These are phyloP conservation scores for Hypsibius dujardini DNA, from an alignment of 1,140 invertebrate genomes.

Conservation along the genomic window DNA sequence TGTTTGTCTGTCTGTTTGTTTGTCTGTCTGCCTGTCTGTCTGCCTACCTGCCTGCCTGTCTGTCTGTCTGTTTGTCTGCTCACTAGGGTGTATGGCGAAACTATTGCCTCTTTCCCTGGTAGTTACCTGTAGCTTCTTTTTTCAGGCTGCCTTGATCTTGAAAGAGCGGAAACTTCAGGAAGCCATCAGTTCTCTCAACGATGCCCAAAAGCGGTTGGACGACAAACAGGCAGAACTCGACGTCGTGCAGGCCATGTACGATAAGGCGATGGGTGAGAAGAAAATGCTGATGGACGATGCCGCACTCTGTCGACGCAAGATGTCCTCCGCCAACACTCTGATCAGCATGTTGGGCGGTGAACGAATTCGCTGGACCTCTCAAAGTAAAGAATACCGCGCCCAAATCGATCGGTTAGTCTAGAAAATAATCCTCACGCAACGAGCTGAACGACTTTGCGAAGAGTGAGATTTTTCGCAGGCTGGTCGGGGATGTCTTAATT, in stretches of 20 bases:
- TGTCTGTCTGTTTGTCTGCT: too few species aligned
- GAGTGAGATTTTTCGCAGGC: slow-evolving; percentile 37
- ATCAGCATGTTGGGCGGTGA: slow-evolving; percentile 85
- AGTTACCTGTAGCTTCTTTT: too few species aligned
- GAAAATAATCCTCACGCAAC: too few species aligned
- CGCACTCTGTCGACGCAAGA: slow-evolving; percentile 74
- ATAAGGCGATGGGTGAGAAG: slow-evolving; percentile 75
- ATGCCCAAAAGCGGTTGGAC: slow-evolving; percentile 65
- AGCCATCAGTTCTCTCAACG: slow-evolving; percentile 73
- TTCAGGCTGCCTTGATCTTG: slow-evolving; percentile 47
- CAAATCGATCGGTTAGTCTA: slow-evolving; percentile 4
- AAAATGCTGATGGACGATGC: slow-evolving; percentile 73
- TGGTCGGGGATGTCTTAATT: slow-evolving; percentile 79
- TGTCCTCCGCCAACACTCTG: slow-evolving; percentile 78
- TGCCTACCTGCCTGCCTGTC: too few species aligned
- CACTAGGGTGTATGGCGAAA: too few species aligned
- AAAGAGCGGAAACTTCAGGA: slow-evolving; percentile 55
- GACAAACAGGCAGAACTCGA: slow-evolving; percentile 73
- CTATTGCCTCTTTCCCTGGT: too few species aligned
- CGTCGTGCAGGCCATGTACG: slow-evolving; percentile 75
- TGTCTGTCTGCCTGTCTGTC: too few species aligned
- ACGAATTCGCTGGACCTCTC: slow-evolving; percentile 82
- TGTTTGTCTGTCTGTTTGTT: too few species aligned
- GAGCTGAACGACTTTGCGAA: too few species aligned
- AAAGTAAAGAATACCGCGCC: slow-evolving; percentile 64